Evolutionary conservation across 2,888 invertebrate species (phyloP).

Genomic region (Papilio protenor): DNA sequence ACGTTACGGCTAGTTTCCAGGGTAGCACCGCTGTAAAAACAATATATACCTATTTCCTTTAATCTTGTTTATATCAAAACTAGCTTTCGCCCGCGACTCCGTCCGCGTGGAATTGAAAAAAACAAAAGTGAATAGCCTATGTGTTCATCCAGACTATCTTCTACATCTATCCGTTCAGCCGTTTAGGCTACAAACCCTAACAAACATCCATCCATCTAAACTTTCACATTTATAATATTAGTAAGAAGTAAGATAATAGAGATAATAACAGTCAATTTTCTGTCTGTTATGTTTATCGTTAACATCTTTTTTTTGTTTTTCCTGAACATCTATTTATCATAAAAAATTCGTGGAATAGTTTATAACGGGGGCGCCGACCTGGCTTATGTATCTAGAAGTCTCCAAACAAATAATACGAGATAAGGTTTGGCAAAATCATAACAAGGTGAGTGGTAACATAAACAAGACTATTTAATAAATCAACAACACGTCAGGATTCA

Average conservation of each 20-base stretch:
- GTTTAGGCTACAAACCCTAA: too few species aligned
- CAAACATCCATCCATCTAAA: too few species aligned
- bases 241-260: not conserved
- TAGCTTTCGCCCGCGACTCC: too few species aligned
- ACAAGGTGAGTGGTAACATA: not conserved
- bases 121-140: too few species aligned
- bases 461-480: not conserved
- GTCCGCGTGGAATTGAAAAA: too few species aligned
- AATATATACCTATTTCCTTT: too few species aligned
- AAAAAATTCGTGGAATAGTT: not conserved
- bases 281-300: not conserved
- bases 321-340: not conserved
- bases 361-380: not conserved
- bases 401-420: not conserved
- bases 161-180: too few species aligned
- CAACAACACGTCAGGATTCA: not conserved
- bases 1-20: too few species aligned
- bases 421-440: slow-evolving; percentile 16
- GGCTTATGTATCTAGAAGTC: not conserved
- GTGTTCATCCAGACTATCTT: too few species aligned
- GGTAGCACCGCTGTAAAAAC: too few species aligned
- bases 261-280: not conserved
- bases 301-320: not conserved
- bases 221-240: too few species aligned
- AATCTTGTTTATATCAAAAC: too few species aligned